Conservation (phyloP, 2,113 vertebrate species). For the Herpailurus yagouaroundi region DNA sequence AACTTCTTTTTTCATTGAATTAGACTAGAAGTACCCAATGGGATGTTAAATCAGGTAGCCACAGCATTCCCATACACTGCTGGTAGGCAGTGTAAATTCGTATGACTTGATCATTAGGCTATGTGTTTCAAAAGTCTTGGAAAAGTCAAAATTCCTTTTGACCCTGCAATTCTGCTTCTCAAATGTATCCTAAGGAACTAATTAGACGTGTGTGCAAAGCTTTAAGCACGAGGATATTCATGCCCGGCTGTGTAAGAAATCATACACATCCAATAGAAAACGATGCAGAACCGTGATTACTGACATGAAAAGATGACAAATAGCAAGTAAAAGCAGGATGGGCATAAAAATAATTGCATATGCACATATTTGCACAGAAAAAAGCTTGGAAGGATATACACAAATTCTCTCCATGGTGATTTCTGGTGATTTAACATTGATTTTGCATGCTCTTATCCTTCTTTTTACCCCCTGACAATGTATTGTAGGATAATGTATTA, state of each 20-base stretch:
- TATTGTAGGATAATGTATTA: neutral
- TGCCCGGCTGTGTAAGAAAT: neutral
- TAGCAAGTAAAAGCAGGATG: neutral
- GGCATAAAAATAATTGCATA: constrained; percentile 30
- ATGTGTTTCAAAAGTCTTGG: neutral
- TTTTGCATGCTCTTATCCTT: constrained; percentile 20
- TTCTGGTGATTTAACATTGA: constrained; percentile 7
- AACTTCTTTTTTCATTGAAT: neutral
- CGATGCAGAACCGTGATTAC: neutral
- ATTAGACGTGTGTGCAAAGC: neutral
- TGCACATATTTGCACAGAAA: neutral
- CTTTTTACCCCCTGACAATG: neutral
- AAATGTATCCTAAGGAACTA: neutral
- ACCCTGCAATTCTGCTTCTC: neutral
- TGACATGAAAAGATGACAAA: constrained; percentile 33
- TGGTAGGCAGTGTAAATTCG: neutral
- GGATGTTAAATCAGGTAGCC: neutral
- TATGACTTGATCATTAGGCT: neutral
- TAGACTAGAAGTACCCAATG: neutral
- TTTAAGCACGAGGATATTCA: neutral
- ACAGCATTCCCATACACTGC: neutral
- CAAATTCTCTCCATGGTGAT: constrained; percentile 16
- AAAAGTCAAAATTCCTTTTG: neutral
- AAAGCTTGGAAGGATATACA: neutral
- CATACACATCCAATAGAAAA: constrained; percentile 47